These are phyloP conservation scores for Pandemis cinnamomeana DNA, from an alignment of 2,888 invertebrate genomes.

Conservation along the genomic window DNA sequence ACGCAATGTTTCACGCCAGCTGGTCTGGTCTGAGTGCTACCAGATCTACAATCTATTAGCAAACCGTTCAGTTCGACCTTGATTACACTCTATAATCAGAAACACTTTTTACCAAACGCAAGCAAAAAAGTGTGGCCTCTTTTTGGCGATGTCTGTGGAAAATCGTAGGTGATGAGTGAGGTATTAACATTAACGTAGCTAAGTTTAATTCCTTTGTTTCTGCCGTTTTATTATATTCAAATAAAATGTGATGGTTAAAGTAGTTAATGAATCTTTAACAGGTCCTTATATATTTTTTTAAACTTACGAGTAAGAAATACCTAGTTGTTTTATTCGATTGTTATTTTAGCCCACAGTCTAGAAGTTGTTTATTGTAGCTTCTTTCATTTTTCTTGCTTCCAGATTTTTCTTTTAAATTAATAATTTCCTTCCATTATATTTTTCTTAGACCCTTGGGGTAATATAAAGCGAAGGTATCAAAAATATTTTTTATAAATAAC, in stretches of 20 bases:
- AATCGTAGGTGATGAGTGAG: conserved; percentile 42
- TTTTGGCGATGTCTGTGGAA: conserved; percentile 48
- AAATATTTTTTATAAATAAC: neutral
- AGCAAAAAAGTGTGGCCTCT: conserved; percentile 50
- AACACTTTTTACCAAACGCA: conserved; percentile 49
- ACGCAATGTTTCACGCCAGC: neutral
- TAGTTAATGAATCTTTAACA: neutral
- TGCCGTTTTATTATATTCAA: conserved; percentile 20
- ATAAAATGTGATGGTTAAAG: neutral
- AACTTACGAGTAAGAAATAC: neutral
- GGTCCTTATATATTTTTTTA: neutral
- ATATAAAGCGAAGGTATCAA: neutral
- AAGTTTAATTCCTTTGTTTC: conserved; percentile 41
- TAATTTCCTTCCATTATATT: neutral
- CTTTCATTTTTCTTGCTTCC: neutral
- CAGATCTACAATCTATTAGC: conserved; percentile 46
- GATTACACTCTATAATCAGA: conserved; percentile 46
- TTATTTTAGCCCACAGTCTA: neutral
- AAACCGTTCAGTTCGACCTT: conserved; percentile 47
- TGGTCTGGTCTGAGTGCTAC: conserved; percentile 1
- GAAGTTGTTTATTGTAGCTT: neutral
- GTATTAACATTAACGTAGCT: conserved; percentile 39
- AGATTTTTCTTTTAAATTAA: neutral
- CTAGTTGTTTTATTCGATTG: neutral
- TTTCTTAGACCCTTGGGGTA: neutral